Base-by-base conservation (phyloP, 2,113 vertebrate species). In the Dolichotis patagonum region DNA sequence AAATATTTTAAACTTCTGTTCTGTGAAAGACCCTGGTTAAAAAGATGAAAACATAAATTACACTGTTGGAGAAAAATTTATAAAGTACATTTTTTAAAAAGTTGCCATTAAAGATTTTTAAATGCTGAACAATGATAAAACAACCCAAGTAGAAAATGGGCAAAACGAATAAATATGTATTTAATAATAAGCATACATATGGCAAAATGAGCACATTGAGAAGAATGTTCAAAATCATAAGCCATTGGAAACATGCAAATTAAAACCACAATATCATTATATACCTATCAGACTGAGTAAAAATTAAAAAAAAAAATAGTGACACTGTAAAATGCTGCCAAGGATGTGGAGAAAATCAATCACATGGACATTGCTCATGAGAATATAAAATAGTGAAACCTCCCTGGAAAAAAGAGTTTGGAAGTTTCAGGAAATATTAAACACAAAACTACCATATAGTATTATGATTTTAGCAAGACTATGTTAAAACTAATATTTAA, bases 381-480 rank as follows among this genome's bases (percentile, higher is more conserved):
- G 65, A 54, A 35, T 20, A 9, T 41, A 41, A 91, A 65, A 24
- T n/a, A 69, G 62, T 28, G 62, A 7, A 43, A 13, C 26, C 16
- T 65, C 35, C 56, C 56, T 14, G 49, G 60, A 77, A 82, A 77
- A 82, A 63, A 73, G 3, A 77, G 30, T 69, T 77, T 26, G 14
- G 43, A 12, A 38, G 30, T 80, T 96, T 80, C 92, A 75, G 77
- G 56, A 26, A 95, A 95, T 38, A 75, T 22, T 80, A 54, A 88
- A 60, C 9, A 80, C 16, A 26, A 32, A 83, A 17, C 82, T 75
- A 63, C 26, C n/a, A 28, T 26, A 24, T 12, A 58, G 62, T 20
- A 30, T 26, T 78, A 65, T 4, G 35, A 35, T 80, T 65, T 54
- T 16, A 13, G 20, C 73, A 35, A 77, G 58, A 90, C 54, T 67